A percentile compares a stretch with the other conserved stretches of the same genome.
phyloP scores from a whole-genome alignment of 2,113 vertebrate species.

The Fregata magnificens region DNA sequence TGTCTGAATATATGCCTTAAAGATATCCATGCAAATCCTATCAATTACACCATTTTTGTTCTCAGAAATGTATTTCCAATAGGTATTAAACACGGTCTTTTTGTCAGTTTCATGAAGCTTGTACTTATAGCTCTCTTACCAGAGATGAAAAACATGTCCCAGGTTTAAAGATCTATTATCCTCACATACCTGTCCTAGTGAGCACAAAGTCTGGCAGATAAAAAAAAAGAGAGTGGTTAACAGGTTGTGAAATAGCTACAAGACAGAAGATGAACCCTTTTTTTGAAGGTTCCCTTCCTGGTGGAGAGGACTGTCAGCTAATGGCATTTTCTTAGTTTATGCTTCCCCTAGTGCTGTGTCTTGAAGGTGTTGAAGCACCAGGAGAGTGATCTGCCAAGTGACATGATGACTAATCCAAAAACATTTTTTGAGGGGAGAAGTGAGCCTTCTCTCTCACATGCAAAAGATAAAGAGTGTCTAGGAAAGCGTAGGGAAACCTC shows the following conservation, averaged over 20 bases:
- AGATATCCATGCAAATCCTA: neutral
- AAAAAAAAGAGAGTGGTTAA: neutral
- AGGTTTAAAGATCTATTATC: neutral
- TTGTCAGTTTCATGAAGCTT: neutral
- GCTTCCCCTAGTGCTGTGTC: neutral
- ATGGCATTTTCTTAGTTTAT: neutral
- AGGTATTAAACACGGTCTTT: neutral
- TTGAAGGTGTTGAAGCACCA: neutral
- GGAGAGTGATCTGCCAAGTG: neutral
- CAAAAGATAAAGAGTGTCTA: neutral
- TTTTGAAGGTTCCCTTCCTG: neutral
- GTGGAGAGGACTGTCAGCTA: neutral
- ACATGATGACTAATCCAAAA: neutral
- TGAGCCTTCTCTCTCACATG: neutral
- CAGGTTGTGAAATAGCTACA: neutral
- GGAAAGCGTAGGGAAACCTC: neutral
- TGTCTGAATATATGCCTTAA: neutral
- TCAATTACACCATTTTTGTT: neutral
- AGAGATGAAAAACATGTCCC: neutral
- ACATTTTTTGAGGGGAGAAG: neutral
- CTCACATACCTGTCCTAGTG: neutral
- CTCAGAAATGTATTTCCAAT: neutral
- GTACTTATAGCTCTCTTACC: neutral
- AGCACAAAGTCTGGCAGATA: neutral
- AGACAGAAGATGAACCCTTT: neutral